phyloP scores from a whole-genome alignment of 2,797 vertebrate species.

The Microtus agrestis region DNA sequence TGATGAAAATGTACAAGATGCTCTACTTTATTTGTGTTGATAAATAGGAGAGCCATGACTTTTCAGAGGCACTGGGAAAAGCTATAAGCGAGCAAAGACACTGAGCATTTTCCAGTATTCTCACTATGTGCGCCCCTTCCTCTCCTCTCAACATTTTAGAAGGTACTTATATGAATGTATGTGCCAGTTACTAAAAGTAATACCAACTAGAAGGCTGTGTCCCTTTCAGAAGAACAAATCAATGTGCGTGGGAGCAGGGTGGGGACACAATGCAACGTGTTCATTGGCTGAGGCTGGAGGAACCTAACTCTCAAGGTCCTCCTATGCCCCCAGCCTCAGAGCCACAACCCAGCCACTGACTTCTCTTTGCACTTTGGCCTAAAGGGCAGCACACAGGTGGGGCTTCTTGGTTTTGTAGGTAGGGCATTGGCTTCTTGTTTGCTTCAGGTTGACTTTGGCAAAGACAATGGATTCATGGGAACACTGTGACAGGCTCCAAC shows the following conservation, averaged over 20 bases:
- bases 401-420: neutral
- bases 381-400: neutral
- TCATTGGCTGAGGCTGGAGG: neutral
- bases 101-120: neutral
- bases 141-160: neutral
- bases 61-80: neutral
- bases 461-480: neutral
- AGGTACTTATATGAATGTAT: neutral
- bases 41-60: neutral
- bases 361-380: neutral
- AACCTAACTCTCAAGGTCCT: neutral
- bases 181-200: neutral
- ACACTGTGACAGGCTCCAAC: neutral
- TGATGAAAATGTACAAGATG: neutral
- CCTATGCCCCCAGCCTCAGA: no score
- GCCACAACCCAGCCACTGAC: neutral
- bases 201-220: neutral
- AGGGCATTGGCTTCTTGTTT: neutral
- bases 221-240: neutral
- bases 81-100: no score
- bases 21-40: neutral
- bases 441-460: neutral
- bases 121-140: neutral
- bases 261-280: neutral
- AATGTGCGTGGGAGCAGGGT: neutral